Evolutionary conservation across 2,888 invertebrate genomes (phyloP).

Genomic region (Erynnis tages): DNA sequence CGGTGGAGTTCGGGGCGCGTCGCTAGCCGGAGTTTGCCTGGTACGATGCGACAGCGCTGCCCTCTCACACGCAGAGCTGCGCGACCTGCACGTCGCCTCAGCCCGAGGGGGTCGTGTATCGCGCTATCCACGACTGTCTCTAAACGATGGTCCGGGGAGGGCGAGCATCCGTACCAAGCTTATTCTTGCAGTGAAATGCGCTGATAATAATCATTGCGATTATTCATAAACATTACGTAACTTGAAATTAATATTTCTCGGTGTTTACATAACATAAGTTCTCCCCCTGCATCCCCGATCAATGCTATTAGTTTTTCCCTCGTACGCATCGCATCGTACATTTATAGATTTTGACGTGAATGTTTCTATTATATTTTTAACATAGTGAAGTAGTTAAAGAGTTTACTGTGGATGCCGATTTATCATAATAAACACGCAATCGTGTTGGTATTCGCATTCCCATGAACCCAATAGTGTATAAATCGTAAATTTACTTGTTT

Average conservation of each 20-base stretch:
- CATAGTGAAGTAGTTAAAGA: background rate
- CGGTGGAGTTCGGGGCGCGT: slow-evolving; percentile 77
- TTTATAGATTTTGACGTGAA: slow-evolving; percentile 14
- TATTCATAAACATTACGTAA: slow-evolving; percentile 17
- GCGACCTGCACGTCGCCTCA: slow-evolving; percentile 56
- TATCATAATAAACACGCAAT: background rate
- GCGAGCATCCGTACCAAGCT: slow-evolving; percentile 24
- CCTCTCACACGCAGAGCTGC: slow-evolving; percentile 46
- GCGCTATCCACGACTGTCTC: slow-evolving; percentile 50
- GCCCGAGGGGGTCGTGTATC: slow-evolving; percentile 46
- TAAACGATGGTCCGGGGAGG: slow-evolving; percentile 36
- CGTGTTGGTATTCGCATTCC: slow-evolving; percentile 5
- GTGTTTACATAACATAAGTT: slow-evolving; percentile 21
- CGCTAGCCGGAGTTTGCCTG: slow-evolving; percentile 55
- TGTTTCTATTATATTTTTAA: background rate
- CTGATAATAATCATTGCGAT: slow-evolving; percentile 1
- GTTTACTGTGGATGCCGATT: background rate
- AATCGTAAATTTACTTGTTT: background rate
- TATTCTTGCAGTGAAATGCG: background rate
- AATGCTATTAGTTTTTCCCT: slow-evolving; percentile 7
- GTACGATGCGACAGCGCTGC: slow-evolving; percentile 38
- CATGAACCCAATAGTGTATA: slow-evolving; percentile 6
- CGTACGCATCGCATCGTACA: slow-evolving; percentile 1
- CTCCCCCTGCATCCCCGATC: background rate
- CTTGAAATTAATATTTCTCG: slow-evolving; percentile 17